These are phyloP conservation scores for Cyprinodon tularosa DNA, from an alignment of 2,113 vertebrate genomes.

Conservation along the genomic window DNA sequence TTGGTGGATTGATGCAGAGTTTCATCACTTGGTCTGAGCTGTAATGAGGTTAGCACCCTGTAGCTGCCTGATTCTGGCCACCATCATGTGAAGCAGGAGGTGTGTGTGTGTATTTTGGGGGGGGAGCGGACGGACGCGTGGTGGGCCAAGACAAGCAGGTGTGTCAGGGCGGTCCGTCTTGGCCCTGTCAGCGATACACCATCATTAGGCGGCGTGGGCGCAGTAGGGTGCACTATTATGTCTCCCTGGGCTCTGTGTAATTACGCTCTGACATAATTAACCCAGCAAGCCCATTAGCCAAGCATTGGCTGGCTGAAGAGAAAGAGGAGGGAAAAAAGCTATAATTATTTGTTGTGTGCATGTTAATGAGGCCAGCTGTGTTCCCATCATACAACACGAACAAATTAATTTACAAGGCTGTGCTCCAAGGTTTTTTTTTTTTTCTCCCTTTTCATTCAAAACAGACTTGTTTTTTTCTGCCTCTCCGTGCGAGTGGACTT, in stretches of 20 bases:
- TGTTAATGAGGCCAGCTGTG: slow-evolving; percentile 99
- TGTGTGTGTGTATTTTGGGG: slow-evolving; percentile 27
- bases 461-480: slow-evolving; percentile 68
- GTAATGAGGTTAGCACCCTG: slow-evolving; percentile 55
- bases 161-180: slow-evolving; percentile 82
- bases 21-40: slow-evolving; percentile 65
- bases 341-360: slow-evolving; percentile 99
- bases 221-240: slow-evolving; percentile 91
- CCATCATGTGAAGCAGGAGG: slow-evolving; percentile 6
- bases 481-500: slow-evolving; percentile 70
- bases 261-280: slow-evolving; percentile 99
- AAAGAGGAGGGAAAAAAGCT: slow-evolving; percentile 88
- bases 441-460: slow-evolving; percentile 73
- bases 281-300: slow-evolving; percentile 99
- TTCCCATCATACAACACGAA: slow-evolving; percentile 98
- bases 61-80: slow-evolving; percentile 49
- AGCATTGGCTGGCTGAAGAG: slow-evolving; percentile 87
- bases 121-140: slow-evolving; percentile 36
- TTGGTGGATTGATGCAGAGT: slow-evolving; percentile 52
- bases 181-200: slow-evolving; percentile 88
- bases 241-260: slow-evolving; percentile 99
- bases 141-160: slow-evolving; percentile 89
- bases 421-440: slow-evolving; percentile 78
- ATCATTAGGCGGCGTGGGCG: slow-evolving; percentile 93
- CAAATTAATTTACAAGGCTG: slow-evolving; percentile 99